Evolutionary conservation across 1,140 invertebrate species (phyloP), one percentile per base, ranked within the genome.

Genomic region (Drosophila kanapiae): DNA sequence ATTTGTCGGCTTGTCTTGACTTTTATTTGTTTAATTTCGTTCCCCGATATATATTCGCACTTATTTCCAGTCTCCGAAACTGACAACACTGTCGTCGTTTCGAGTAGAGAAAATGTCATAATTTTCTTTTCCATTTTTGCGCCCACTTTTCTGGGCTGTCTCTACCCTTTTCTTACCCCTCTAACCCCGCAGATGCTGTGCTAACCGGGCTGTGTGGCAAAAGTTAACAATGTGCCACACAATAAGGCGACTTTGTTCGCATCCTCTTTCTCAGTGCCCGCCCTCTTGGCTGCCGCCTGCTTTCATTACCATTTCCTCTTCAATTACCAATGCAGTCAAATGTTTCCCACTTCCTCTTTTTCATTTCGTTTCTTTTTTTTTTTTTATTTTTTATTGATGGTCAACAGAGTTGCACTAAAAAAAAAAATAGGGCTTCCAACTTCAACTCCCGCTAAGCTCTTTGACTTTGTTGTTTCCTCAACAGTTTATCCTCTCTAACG

Each of bases 211-310:
- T 49, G 51, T 31, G 51, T 31, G 65, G 69, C 65, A 59, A 72
- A 72, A 72, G 69, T 72, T 72, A 72, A 72, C 69, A 72, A 72
- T 72, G 69, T 72, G 65, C 65, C 69, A 72, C 43, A 72, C 69
- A 72, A 72, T 70, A 70, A 70, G 69, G 65, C 37, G 69, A 72
- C 69, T 72, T 72, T 72, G 64, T 72, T 18, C 35, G 64, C 42
- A 27, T 56, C 42, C 27, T 35, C 27, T 33, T 18, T 38, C 14
- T 23, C 23, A 23, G 23, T 40, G 40, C 14, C 37, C 27, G 29
- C 35, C 69, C 62, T 11, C 61, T 14, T n/a, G 10, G 40, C 11
- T 7, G 38, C 38, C 64, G 43, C 64, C 65, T 29, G n/a, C 65
- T 59, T 72, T 70, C 69, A 72, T 72, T 72, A 72, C 69, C 69